Base-by-base conservation (phyloP, 2,797 vertebrate genomes). In the Nothura maculosa region DNA sequence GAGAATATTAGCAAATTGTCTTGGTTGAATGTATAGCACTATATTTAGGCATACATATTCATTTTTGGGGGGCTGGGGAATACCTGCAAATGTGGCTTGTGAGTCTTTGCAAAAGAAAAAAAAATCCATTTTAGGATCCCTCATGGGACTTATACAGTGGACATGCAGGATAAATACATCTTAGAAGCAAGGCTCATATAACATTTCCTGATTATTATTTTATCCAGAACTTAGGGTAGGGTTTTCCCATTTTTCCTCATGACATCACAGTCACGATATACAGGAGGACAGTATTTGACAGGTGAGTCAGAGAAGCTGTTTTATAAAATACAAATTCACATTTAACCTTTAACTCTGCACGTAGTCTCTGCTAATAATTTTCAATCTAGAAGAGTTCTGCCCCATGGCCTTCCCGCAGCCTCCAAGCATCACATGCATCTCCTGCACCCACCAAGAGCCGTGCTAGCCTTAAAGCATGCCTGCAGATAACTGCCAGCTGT, bases 171-270 rank as follows among this genome's bases (percentile, higher is more conserved):
- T 78, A 85, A 92, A 70, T 74, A 11, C 12, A 48, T 61, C 25
- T 85, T 68, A 80, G 70, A 87, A 82, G 27, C 67, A 73, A 87
- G 21, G 58, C 75, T 74, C 82, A 82, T 38, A 61, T 80, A 36
- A 32, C 15, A 6, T 72, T 58, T 69, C n/a, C 19, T 77, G 32
- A 45, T 90, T 73, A 47, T 52, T 81, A 14, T 57, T 81, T 73
- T 62, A 69, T 57, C 19, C 61, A 93, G 64, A 67, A 61, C 28
- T 30, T 60, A 28, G 17, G 55, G 50, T 80, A 68, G n/a, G 36
- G 48, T 68, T 86, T 89, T 86, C 64, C 5, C 73, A 40, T 58
- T 88, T 86, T 91, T 76, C 10, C 74, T 76, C 34, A 36, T 91
- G 78, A 64, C 55, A 76, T 68, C 73, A 75, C 47, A 79, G 34